Evolutionary conservation across 2,888 invertebrate species (phyloP).

Genomic region (Laothoe populi): DNA sequence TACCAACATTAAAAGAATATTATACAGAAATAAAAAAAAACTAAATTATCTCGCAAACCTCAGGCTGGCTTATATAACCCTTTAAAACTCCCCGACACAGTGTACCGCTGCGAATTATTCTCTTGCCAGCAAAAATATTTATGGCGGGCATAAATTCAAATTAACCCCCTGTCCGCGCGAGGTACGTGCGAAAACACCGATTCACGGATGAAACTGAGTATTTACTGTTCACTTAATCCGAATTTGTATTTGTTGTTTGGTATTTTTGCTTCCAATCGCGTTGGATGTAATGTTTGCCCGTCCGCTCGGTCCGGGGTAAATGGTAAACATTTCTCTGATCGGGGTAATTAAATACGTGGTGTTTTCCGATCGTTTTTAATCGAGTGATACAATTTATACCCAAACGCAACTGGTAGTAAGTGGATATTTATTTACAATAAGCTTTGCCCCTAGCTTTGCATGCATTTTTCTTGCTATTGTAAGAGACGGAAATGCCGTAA

Average conservation of each 20-base stretch:
- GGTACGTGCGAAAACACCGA: constrained; percentile 46
- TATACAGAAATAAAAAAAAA: neutral
- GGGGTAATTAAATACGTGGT: neutral
- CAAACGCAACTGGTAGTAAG: too few relatives aligned
- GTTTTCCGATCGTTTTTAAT: constrained; percentile 3
- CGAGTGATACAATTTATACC: neutral
- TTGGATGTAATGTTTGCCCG: constrained; percentile 7
- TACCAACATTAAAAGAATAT: neutral
- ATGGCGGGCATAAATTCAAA: constrained; percentile 62
- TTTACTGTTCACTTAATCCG: constrained; percentile 45
- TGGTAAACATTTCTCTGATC: neutral
- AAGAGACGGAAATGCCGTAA: too few relatives aligned
- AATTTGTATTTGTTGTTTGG: constrained; percentile 34
- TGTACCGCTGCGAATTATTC: constrained; percentile 53
- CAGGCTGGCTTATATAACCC: constrained; percentile 30
- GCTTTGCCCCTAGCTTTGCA: too few relatives aligned
- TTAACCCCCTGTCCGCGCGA: constrained; percentile 51
- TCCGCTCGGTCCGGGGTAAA: constrained; percentile 17
- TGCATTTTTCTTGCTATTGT: too few relatives aligned
- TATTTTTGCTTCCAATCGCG: constrained; percentile 5
- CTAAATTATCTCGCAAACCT: constrained; percentile 3
- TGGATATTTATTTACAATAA: too few relatives aligned
- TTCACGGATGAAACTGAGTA: constrained; percentile 38
- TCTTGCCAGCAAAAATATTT: constrained; percentile 57
- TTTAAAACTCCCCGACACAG: constrained; percentile 42